Conservation (phyloP, 2,113 vertebrate genomes). For the Peromyscus leucopus region DNA sequence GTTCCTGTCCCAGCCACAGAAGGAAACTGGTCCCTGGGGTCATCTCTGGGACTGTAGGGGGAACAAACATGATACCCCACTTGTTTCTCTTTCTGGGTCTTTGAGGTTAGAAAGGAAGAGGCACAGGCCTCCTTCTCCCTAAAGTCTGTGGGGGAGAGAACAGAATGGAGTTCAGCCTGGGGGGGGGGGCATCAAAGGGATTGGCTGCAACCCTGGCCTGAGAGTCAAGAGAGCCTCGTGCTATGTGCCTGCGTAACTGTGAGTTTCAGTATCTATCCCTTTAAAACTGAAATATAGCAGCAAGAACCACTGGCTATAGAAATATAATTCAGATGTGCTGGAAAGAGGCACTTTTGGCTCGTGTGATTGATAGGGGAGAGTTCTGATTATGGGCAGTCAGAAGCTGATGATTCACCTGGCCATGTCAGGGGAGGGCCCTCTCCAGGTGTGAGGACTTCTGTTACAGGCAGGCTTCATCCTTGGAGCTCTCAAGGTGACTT, state of each 20-base stretch:
- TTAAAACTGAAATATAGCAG: not conserved
- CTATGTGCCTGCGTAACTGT: not conserved
- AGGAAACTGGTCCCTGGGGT: conserved; percentile 43
- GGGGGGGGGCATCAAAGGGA: accelerated
- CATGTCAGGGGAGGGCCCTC: not conserved
- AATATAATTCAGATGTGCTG: not conserved
- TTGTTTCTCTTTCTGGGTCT: conserved; percentile 29
- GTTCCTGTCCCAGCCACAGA: not conserved
- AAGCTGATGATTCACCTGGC: not conserved
- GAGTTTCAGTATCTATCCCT: not conserved
- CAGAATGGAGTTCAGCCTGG: not conserved
- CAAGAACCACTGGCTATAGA: not conserved
- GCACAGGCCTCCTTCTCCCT: not conserved
- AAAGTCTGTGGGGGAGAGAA: not conserved
- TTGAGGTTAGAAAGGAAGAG: conserved; percentile 52
- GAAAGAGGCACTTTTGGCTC: not conserved
- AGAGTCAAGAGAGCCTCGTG: not conserved
- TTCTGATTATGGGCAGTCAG: not conserved
- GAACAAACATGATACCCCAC: not conserved
- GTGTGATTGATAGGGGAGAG: not conserved
- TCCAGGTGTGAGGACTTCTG: not conserved
- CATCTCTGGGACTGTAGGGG: not conserved
- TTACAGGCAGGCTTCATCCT: not conserved
- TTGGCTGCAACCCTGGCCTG: accelerated
- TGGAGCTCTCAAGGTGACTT: not conserved